phyloP scores from a whole-genome alignment of 2,113 vertebrate species.

The Neolamprologus tretocephalus region DNA sequence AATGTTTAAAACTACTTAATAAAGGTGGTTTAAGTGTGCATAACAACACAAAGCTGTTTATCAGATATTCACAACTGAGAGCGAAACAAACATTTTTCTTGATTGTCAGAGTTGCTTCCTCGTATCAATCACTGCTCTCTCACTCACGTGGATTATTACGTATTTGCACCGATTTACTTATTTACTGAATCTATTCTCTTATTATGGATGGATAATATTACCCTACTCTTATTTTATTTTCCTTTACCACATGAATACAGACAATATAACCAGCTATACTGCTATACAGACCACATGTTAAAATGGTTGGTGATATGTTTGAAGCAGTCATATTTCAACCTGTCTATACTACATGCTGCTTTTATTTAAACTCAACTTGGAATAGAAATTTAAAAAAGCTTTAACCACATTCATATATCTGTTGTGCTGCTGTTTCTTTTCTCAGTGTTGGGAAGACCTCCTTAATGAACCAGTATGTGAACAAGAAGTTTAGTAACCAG shows the following conservation, averaged over 20 bases:
- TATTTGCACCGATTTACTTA: background rate
- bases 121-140: background rate
- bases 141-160: background rate
- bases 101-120: background rate
- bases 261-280: background rate
- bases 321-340: background rate
- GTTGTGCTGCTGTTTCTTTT: background rate
- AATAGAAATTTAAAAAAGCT: background rate
- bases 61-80: background rate
- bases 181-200: background rate
- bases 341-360: background rate
- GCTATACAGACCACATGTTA: background rate
- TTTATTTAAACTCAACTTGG: background rate
- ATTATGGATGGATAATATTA: background rate
- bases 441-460: constrained; percentile 96
- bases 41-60: background rate
- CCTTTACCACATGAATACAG: background rate
- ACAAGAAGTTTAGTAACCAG: constrained; percentile 68
- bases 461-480: constrained; percentile 99
- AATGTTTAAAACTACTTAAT: background rate
- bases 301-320: background rate
- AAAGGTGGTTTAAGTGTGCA: background rate
- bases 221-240: background rate
- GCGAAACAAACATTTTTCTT: background rate
- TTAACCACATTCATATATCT: background rate